Percentiles rank a stretch among this genome's conserved stretches.
These are phyloP conservation scores for Drosophila virilis DNA, from an alignment of 1,140 invertebrate genomes.

Conservation along the genomic window DNA sequence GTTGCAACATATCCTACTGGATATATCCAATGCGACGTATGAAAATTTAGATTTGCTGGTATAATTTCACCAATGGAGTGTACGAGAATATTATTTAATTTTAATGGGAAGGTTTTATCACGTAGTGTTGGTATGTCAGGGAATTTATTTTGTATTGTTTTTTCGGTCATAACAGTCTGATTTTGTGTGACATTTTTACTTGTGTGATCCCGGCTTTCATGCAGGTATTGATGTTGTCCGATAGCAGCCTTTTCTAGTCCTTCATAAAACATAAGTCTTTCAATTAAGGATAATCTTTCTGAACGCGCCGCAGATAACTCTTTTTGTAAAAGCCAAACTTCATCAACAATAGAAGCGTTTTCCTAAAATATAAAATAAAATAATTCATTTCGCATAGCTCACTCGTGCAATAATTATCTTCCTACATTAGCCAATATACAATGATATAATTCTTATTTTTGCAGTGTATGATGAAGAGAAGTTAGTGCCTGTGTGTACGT, in stretches of 20 bases:
- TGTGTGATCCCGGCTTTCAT: conserved; percentile 31
- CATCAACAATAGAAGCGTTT: conserved; percentile 92
- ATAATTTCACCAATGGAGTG: conserved; percentile 92
- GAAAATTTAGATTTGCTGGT: conserved; percentile 88
- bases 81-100: conserved; percentile 89
- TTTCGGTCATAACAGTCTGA: conserved; percentile 4
- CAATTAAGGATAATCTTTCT: conserved; percentile 89
- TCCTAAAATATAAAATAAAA: conserved; percentile 86
- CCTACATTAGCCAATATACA: no score
- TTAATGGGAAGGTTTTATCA: conserved; percentile 90
- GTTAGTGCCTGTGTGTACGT: no score
- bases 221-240: conserved; percentile 23
- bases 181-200: conserved; percentile 28
- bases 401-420: no score
- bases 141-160: conserved; percentile 40
- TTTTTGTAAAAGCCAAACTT: conserved; percentile 90
- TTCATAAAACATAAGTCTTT: conserved; percentile 88
- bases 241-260: conserved; percentile 57
- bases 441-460: no score
- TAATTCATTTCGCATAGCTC: no score
- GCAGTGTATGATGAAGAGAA: no score
- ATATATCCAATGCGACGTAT: conserved; percentile 90
- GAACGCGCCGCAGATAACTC: conserved; percentile 89
- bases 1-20: conserved; percentile 93
- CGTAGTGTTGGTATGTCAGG: conserved; percentile 32